Evolutionary conservation across 2,113 vertebrate genomes (phyloP), one percentile per base, ranked within the genome.

Genomic region (Upupa epops): DNA sequence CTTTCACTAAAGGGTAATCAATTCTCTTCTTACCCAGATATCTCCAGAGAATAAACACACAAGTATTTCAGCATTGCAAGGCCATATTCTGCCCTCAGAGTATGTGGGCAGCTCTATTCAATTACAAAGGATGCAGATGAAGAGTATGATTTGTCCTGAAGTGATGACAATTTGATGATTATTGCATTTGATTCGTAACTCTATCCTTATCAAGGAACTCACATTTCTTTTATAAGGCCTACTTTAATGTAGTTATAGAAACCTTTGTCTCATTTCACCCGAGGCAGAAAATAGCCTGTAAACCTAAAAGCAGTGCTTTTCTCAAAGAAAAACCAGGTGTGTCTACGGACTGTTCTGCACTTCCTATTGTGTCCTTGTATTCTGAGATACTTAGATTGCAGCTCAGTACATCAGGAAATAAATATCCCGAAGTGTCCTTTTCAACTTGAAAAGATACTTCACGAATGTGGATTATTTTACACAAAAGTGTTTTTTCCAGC

Each of bases 171-270:
- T 76, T 81, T 96, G 93, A 96, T 78, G 61, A 83, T 92, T 92
- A 95, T 89, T 75, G 31, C 88, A 32, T 94, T 94, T 96, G 92
- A 95, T 91, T 92, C 89, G 69, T 84, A 92, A 68, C 29, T 79
- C 86, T 84, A 63, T 51, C 37, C 69, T 66, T 80, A 81, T 46
- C 29, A 60, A 60, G 75, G 86, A 86, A 91, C 48, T 81, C 66
- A 10, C 3, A 29, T 77, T 86, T 88, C 63, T 59, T 82, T 68
- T 64, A 52, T 59, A 77, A 92, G 17, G 37, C 9, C 25, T 52
- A 29, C 82, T 83, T 81, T 75, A 84, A 86, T 83, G n/a, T 54
- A 31, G 19, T 76, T 65, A 42, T 31, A 79, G 61, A 86, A 95
- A 86, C 14, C 17, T 93, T 82, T 87, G 46, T 80, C 42, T 82